Conservation (phyloP, 2,113 vertebrate genomes). For the Ptyas mucosa region DNA sequence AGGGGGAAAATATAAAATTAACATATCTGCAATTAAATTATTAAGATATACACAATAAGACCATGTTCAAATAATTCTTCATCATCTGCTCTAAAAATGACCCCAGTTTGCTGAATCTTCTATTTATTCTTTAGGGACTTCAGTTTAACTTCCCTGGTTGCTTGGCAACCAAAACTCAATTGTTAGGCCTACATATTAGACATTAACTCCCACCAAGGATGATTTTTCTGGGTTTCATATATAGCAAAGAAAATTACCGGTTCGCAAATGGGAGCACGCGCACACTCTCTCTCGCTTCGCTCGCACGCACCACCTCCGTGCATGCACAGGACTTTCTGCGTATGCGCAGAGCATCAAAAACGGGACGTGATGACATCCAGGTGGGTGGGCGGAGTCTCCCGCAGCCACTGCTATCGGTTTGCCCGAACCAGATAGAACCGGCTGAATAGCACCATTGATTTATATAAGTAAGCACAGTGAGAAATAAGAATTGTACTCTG, state of each 20-base stretch:
- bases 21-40: neutral
- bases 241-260: neutral
- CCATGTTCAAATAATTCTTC: neutral
- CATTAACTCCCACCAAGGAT: constrained; percentile 46
- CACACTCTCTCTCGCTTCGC: too few relatives aligned
- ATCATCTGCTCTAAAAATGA: constrained; percentile 23
- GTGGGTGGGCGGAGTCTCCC: too few relatives aligned
- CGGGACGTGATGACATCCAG: too few relatives aligned
- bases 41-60: constrained; percentile 17
- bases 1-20: accelerated
- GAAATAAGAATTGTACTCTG: constrained; percentile 50
- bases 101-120: constrained; percentile 25
- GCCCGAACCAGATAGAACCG: too few relatives aligned
- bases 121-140: constrained; percentile 20
- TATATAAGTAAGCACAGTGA: too few relatives aligned
- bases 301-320: too few relatives aligned
- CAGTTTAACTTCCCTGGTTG: constrained; percentile 41
- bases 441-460: too few relatives aligned
- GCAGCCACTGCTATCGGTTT: too few relatives aligned
- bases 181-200: constrained; percentile 49
- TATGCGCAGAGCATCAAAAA: too few relatives aligned
- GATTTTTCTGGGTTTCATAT: constrained; percentile 35
- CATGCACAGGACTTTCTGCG: too few relatives aligned
- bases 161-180: constrained; percentile 49
- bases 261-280: too few relatives aligned